A percentile compares a stretch with the other conserved stretches of the same genome.
Evolutionary conservation across 2,888 invertebrate genomes (phyloP).

Genomic region (Elmis aenea): DNA sequence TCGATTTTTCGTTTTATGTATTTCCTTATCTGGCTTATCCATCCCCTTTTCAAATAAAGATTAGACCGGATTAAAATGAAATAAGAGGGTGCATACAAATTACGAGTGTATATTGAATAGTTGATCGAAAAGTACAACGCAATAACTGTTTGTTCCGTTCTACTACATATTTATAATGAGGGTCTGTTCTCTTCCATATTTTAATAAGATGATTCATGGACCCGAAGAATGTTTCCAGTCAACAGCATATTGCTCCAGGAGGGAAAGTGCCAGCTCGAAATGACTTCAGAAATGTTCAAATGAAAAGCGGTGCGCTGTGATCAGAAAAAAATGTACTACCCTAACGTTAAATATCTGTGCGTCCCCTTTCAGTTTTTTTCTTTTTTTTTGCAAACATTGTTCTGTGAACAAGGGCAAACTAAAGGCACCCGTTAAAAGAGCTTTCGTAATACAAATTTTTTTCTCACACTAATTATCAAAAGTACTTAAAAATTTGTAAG

Average conservation of each 20-base stretch:
- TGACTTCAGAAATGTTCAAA: too few relatives aligned
- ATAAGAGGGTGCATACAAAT: conserved; percentile 17
- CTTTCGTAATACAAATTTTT: too few relatives aligned
- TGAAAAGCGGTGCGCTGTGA: too few relatives aligned
- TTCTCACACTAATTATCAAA: too few relatives aligned
- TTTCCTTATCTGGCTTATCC: not conserved
- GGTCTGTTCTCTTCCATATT: conserved; percentile 6
- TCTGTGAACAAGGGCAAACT: too few relatives aligned
- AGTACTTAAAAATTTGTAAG: too few relatives aligned
- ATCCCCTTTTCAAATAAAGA: conserved; percentile 15
- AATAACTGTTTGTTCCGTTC: conserved; percentile 7
- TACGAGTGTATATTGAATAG: conserved; percentile 12
- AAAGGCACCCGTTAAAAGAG: too few relatives aligned
- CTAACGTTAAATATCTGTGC: too few relatives aligned
- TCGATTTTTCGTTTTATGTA: conserved; percentile 6
- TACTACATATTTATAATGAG: not conserved
- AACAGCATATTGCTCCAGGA: conserved; percentile 15
- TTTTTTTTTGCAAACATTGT: too few relatives aligned
- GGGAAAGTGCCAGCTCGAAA: too few relatives aligned
- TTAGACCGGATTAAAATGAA: conserved; percentile 15
- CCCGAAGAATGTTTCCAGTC: conserved; percentile 5
- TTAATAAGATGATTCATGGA: conserved; percentile 17
- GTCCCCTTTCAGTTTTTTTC: too few relatives aligned
- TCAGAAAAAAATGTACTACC: too few relatives aligned
- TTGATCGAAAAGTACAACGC: conserved; percentile 12